Base-by-base conservation (phyloP, 1,140 invertebrate genomes). In the Drosophila teissieri region DNA sequence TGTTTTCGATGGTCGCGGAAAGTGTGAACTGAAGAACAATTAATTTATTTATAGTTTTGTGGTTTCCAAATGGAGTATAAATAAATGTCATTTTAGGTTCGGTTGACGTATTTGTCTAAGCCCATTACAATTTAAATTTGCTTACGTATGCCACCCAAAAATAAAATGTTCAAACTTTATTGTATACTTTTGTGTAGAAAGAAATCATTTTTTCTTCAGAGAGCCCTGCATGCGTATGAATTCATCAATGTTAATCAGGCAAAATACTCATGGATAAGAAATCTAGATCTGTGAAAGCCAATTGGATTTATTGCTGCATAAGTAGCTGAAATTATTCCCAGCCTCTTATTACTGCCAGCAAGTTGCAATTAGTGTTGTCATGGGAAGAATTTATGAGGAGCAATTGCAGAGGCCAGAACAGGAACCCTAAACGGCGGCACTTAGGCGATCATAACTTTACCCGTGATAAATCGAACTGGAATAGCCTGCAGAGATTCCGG, bases 381-480 rank as follows among this genome's bases (percentile, higher is more conserved):
- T 75, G 83, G 54, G 19, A 63, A 64, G 42, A 79, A 86, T 86
- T 86, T 88, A 86, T 86, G 52, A 52, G 22, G 49, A 39, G 24
- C 74, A 75, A 79, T 83, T 65, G 75, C 37, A 60, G 73, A 51
- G 34, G 58, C 52, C 55, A 49, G 46, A 72, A 70, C 56, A 51
- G 54, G 52, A 64, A 63, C 64, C 70, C 84, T 88, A 83, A 89
- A 83, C 78, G 83, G 76, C 72, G 73, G 62, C 83, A 88, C 77
- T 84, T 85, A 84, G 46, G 69, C 65, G 80, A 86, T 88, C 83
- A 86, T 86, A 86, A 86, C 84, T 83, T 88, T 72, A 51, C 46
- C 54, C 79, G 53, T 83, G 75, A 83, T 86, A 88, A 79, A 86
- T 86, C 79, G 83, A 88, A 86, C 79, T 79, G 75, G 64, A 72